Conservation (phyloP, 1,140 invertebrate species). For the Arion vulgaris region DNA sequence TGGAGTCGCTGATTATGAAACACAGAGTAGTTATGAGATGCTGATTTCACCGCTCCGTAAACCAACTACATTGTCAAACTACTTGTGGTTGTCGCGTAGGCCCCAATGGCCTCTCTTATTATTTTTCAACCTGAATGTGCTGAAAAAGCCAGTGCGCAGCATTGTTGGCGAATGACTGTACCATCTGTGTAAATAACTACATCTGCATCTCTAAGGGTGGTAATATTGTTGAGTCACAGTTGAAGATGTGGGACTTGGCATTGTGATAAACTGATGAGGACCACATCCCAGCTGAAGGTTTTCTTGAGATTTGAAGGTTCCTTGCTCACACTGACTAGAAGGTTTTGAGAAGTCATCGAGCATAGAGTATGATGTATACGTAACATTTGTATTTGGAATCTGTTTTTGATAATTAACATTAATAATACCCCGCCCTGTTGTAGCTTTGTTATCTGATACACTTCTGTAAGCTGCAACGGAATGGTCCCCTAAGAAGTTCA, state of each 20-base stretch:
- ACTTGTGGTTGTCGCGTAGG: too few relatives aligned
- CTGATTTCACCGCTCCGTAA: too few relatives aligned
- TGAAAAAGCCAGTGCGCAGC: too few relatives aligned
- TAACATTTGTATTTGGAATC: neutral
- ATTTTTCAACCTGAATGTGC: too few relatives aligned
- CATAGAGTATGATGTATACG: neutral
- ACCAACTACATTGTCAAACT: too few relatives aligned
- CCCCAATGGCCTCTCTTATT: too few relatives aligned
- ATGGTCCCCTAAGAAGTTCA: neutral
- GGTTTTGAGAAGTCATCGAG: neutral
- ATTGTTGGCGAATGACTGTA: too few relatives aligned
- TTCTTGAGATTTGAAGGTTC: neutral
- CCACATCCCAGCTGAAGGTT: neutral
- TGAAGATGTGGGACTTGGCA: neutral
- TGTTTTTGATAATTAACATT: neutral
- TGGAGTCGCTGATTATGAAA: too few relatives aligned
- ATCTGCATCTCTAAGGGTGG: too few relatives aligned
- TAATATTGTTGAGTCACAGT: slow-evolving; percentile 12
- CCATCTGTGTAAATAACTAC: too few relatives aligned
- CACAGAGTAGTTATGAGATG: too few relatives aligned
- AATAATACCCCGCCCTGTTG: neutral
- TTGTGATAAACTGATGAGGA: neutral
- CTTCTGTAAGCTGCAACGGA: neutral
- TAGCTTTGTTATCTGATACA: neutral
- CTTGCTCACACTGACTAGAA: neutral